phyloP scores from a whole-genome alignment of 2,797 vertebrate species.

The Muraenolepis orangiensis region DNA sequence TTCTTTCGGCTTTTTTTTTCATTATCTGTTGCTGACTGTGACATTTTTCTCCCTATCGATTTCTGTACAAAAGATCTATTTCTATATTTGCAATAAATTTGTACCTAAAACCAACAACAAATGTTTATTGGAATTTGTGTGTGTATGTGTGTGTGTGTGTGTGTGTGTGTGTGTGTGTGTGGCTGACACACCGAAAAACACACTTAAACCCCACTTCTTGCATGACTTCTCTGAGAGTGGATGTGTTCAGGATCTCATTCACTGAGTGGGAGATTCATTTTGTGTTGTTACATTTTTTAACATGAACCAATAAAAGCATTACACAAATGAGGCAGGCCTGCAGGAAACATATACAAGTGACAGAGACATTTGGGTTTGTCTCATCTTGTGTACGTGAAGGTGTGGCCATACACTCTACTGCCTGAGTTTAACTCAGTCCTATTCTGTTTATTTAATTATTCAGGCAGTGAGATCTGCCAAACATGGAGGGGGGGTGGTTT shows the following conservation, averaged over 20 bases:
- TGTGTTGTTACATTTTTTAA: too few relatives aligned
- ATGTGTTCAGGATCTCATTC: too few relatives aligned
- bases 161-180: background rate
- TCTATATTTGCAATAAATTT: conserved; percentile 87
- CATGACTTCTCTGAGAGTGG: background rate
- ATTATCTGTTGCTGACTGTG: conserved; percentile 65
- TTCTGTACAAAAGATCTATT: conserved; percentile 84
- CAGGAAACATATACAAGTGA: too few relatives aligned
- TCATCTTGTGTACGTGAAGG: background rate
- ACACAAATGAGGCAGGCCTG: too few relatives aligned
- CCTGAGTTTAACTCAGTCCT: background rate
- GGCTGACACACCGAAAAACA: background rate
- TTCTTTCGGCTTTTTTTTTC: conserved; percentile 53
- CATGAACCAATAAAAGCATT: too few relatives aligned
- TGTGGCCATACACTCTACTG: background rate
- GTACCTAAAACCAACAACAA: conserved; percentile 60
- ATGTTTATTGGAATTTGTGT: background rate
- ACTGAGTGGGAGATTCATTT: too few relatives aligned
- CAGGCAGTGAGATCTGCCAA: background rate
- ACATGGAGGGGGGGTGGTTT: too few relatives aligned
- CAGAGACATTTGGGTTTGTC: background rate
- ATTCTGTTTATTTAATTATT: background rate
- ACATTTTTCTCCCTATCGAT: conserved; percentile 64
- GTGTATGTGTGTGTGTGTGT: background rate
- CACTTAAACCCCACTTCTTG: background rate